These are phyloP conservation scores for Acrossocheilus wenchowensis DNA, from an alignment of 2,797 vertebrate genomes.

Conservation along the genomic window DNA sequence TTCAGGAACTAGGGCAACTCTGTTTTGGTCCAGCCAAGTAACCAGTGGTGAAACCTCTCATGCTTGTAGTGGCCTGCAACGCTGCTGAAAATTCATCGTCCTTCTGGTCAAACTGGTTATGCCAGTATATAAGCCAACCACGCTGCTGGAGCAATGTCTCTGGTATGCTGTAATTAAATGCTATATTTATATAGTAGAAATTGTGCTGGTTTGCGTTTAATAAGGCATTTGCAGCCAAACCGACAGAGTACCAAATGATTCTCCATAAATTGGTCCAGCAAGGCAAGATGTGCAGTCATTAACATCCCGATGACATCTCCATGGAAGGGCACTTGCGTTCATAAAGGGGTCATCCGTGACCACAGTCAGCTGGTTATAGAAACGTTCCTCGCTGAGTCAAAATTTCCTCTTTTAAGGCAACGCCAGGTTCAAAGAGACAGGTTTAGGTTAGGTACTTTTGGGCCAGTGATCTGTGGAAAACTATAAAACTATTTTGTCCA, in stretches of 20 bases:
- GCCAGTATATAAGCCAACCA: slow-evolving; percentile 47
- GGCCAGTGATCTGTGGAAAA: slow-evolving; percentile 46
- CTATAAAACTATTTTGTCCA: slow-evolving; percentile 37
- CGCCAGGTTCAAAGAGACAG: slow-evolving; percentile 38
- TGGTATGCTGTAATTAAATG: slow-evolving; percentile 51
- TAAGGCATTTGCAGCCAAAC: slow-evolving; percentile 40
- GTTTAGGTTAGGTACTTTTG: slow-evolving; percentile 33
- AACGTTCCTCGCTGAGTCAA: slow-evolving; percentile 29
- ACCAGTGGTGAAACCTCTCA: slow-evolving; percentile 46
- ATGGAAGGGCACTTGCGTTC: slow-evolving; percentile 29
- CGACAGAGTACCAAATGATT: slow-evolving; percentile 39
- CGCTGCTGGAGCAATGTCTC: slow-evolving; percentile 43
- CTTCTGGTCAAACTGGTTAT: slow-evolving; percentile 43
- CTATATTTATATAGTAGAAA: slow-evolving; percentile 41
- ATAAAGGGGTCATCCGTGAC: slow-evolving; percentile 35
- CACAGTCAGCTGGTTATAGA: slow-evolving; percentile 33
- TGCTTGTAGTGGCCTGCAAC: slow-evolving; percentile 39
- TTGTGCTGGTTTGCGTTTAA: slow-evolving; percentile 51
- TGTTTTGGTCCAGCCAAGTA: slow-evolving; percentile 48
- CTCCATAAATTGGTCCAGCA: slow-evolving; percentile 52
- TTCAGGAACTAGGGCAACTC: slow-evolving; percentile 34
- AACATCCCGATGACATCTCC: slow-evolving; percentile 36
- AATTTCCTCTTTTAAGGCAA: slow-evolving; percentile 37
- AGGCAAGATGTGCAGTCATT: slow-evolving; percentile 24
- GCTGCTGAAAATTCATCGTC: slow-evolving; percentile 34